Evolutionary conservation across 2,888 invertebrate species (phyloP).

Genomic region (Proisotoma minuta): DNA sequence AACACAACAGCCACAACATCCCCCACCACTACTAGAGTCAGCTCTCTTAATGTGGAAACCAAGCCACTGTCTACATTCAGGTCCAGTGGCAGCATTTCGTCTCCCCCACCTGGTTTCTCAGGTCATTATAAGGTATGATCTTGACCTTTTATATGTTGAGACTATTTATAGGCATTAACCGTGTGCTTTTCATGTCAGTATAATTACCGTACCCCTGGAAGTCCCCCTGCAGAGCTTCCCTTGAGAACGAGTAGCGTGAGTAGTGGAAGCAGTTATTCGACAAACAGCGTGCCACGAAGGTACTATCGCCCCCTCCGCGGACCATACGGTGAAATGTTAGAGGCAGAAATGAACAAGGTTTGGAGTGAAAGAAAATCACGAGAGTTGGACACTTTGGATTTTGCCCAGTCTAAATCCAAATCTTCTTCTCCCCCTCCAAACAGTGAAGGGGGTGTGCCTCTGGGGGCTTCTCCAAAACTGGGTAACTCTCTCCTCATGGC

Average conservation of each 20-base stretch:
- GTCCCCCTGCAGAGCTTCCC: not conserved
- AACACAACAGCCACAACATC: not conserved
- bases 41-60: too few species aligned
- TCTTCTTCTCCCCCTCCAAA: constrained; percentile 41
- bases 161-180: too few species aligned
- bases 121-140: too few species aligned
- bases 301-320: constrained; percentile 71
- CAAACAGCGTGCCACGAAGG: constrained; percentile 55
- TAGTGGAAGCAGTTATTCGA: constrained; percentile 5
- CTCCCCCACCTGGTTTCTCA: not conserved
- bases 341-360: constrained; percentile 63
- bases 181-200: not conserved
- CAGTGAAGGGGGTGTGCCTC: not conserved
- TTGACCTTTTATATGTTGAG: too few species aligned
- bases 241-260: constrained; percentile 4
- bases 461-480: constrained; percentile 17
- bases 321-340: constrained; percentile 74
- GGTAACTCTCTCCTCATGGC: constrained; percentile 35
- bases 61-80: not conserved
- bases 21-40: not conserved
- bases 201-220: not conserved
- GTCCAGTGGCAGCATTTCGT: not conserved
- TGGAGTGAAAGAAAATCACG: not conserved
- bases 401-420: constrained; percentile 42
- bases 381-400: constrained; percentile 38